These are phyloP conservation scores for Neodiprion fabricii DNA, from an alignment of 1,140 invertebrate species.

Conservation along the genomic window DNA sequence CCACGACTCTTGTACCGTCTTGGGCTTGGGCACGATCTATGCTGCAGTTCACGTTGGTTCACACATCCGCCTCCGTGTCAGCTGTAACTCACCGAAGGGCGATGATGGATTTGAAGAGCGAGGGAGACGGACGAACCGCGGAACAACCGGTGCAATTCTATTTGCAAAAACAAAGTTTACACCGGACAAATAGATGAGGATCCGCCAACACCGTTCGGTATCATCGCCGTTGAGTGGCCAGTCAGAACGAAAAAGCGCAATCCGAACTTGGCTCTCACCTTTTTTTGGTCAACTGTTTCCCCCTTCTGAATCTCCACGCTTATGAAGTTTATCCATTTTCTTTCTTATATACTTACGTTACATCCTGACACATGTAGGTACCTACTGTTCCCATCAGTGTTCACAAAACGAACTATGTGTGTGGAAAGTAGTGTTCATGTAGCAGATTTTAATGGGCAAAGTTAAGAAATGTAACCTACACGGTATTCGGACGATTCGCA, in stretches of 20 bases:
- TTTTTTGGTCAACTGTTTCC: not conserved
- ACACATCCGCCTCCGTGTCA: not conserved
- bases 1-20: slow-evolving; percentile 34
- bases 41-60: slow-evolving; percentile 22
- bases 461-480: too few species aligned
- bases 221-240: not conserved
- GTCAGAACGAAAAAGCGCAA: not conserved
- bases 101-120: too few species aligned
- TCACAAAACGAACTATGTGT: not conserved
- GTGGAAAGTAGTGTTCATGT: too few species aligned
- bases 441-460: too few species aligned
- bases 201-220: not conserved
- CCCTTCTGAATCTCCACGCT: not conserved
- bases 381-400: not conserved
- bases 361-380: too few species aligned
- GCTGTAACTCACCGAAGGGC: too few species aligned
- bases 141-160: too few species aligned
- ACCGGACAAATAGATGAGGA: not conserved
- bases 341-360: not conserved
- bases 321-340: not conserved
- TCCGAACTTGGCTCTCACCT: not conserved
- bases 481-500: too few species aligned
- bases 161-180: slow-evolving; percentile 6
- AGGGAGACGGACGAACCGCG: too few species aligned
- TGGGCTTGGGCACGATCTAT: slow-evolving; percentile 25